Percentiles rank a stretch among this genome's conserved stretches.
These are phyloP conservation scores for Gobius niger DNA, from an alignment of 2,113 vertebrate genomes.

Conservation along the genomic window DNA sequence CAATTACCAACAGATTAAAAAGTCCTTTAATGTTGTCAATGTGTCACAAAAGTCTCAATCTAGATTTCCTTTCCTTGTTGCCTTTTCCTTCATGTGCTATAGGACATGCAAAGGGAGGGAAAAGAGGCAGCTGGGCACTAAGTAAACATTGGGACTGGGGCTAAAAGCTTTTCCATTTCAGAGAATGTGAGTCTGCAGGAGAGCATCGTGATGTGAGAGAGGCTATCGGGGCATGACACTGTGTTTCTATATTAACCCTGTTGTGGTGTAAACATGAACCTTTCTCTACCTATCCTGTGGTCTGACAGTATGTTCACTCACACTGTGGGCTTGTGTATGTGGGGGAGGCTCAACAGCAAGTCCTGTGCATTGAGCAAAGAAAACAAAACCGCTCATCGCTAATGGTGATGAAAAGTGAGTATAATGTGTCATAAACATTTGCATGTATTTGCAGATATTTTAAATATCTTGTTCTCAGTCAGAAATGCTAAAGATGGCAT, in stretches of 20 bases:
- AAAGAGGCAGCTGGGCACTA: slow-evolving; percentile 46
- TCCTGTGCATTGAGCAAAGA: slow-evolving; percentile 35
- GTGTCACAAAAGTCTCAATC: no score
- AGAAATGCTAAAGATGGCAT: slow-evolving; percentile 10
- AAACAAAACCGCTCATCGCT: slow-evolving; percentile 34
- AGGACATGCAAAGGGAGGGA: slow-evolving; percentile 27
- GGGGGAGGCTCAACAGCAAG: neutral
- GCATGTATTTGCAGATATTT: slow-evolving; percentile 1
- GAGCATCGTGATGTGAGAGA: slow-evolving; percentile 12
- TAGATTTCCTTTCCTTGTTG: neutral
- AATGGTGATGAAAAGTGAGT: slow-evolving; percentile 9
- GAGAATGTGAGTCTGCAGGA: slow-evolving; percentile 15
- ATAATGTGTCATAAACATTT: slow-evolving; percentile 32
- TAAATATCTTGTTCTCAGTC: neutral
- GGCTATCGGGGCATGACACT: slow-evolving; percentile 20
- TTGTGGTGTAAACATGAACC: slow-evolving; percentile 18
- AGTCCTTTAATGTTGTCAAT: no score
- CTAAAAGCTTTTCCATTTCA: slow-evolving; percentile 67
- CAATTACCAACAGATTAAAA: no score
- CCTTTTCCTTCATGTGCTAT: slow-evolving; percentile 28
- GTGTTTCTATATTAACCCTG: slow-evolving; percentile 38
- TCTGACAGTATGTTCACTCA: slow-evolving; percentile 14
- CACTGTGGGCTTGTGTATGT: slow-evolving; percentile 1
- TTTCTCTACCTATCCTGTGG: slow-evolving; percentile 7
- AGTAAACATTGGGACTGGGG: slow-evolving; percentile 50